Conservation (phyloP, 2,797 vertebrate species). For the Rhincodon typus region DNA sequence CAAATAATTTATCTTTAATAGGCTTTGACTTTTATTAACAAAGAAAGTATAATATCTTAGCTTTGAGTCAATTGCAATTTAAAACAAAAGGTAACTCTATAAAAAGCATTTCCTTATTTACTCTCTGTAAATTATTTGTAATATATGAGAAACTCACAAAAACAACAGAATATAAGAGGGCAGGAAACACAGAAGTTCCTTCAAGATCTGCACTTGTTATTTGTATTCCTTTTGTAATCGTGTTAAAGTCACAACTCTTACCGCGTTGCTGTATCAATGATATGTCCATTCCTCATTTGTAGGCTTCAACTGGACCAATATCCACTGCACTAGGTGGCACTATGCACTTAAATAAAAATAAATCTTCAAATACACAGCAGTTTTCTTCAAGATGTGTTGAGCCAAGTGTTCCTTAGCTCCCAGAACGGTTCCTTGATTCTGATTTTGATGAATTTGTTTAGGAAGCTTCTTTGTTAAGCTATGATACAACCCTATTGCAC, state of each 20-base stretch:
- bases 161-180: not conserved
- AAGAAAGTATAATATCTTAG: constrained; percentile 1
- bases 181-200: not conserved
- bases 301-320: not conserved
- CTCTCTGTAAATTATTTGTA: not conserved
- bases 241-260: too few relatives aligned
- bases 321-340: not conserved
- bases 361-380: not conserved
- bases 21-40: not conserved
- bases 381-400: not conserved
- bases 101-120: too few relatives aligned
- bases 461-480: not conserved
- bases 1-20: constrained; percentile 19
- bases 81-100: too few relatives aligned
- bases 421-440: not conserved
- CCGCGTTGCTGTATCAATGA: not conserved
- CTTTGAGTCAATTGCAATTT: not conserved
- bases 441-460: not conserved
- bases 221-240: not conserved
- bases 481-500: not conserved
- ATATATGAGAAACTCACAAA: not conserved
- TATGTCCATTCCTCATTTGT: not conserved
- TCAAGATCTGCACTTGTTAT: not conserved
- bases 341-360: not conserved
- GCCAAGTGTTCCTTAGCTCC: not conserved